Base-by-base conservation (phyloP, 1,140 invertebrate species). In the Lucilia sericata region DNA sequence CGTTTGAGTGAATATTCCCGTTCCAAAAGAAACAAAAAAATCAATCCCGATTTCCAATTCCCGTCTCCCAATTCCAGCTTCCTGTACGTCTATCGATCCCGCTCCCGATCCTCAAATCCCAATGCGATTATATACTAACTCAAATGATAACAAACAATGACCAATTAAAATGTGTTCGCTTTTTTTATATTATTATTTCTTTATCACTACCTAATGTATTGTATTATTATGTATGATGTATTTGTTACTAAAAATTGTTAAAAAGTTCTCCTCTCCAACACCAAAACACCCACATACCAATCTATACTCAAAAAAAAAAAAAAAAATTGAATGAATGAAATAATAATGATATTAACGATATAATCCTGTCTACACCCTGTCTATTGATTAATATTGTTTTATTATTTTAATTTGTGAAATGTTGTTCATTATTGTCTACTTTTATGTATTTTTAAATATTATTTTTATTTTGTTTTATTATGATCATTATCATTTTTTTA, bases 351-450 rank as follows among this genome's bases (percentile, higher is more conserved):
- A 70, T 21, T 60, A n/a, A 60, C 17, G 51, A 60, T 60, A 30
- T 30, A n/a, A 60, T 60, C 13, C 13, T 70, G 65, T n/a, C 5
- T n/a, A 65, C 5, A 25, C n/a, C n/a, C 25, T 30, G 19, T 70
- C 17, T 19, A 19, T 70, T 70, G n/a, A 19, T 70, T 21, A 70
- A 70, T 70, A 70, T 25, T 70, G 8, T 25, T 25, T 70, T 21
- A 70, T 70, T 70, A 70, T 70, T 70, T 70, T n/a, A 5, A 21
- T 80, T 85, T 81, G 82, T 83, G 78, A 83, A 85, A 85, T 85
- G 84, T 85, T 85, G 83, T 85, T 85, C 49, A 82, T 84, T 83
- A 85, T 85, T 80, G 34, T 83, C 80, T 85, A 70, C 51, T 42
- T 84, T 60, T 83, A 83, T 84, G 80, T 83, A 60, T 82, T 83